Evolutionary conservation across 2,888 invertebrate genomes (phyloP).

Genomic region (Craniophora ligustri): DNA sequence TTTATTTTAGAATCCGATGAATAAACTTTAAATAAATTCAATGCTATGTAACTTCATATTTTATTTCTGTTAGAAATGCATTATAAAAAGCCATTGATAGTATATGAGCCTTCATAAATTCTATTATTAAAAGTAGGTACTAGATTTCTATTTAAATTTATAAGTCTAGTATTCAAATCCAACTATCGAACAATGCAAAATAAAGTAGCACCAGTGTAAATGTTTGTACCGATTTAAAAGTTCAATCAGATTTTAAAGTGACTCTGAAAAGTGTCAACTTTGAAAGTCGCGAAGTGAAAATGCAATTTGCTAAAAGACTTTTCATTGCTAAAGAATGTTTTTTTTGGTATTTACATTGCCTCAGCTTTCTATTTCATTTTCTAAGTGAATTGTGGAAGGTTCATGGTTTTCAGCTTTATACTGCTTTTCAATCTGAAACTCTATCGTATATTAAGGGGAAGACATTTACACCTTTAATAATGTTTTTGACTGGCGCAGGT

Average conservation of each 20-base stretch:
- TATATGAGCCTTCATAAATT: neutral
- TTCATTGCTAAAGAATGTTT: slow-evolving; percentile 47
- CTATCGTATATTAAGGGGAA: no score
- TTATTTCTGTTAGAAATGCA: no score
- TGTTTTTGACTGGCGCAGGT: no score
- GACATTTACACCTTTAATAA: no score
- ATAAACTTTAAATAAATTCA: no score
- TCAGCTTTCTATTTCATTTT: slow-evolving; percentile 42
- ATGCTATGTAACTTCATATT: no score
- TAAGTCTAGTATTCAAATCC: slow-evolving; percentile 23
- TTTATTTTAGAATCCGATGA: no score
- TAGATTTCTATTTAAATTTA: neutral
- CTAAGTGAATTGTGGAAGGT: slow-evolving; percentile 7
- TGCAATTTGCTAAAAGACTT: slow-evolving; percentile 62
- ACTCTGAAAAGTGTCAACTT: slow-evolving; percentile 47
- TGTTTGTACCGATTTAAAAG: slow-evolving; percentile 38
- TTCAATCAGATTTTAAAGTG: slow-evolving; percentile 51
- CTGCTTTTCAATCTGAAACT: neutral
- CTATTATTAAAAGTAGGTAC: neutral
- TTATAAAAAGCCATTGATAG: neutral
- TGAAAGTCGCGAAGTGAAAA: slow-evolving; percentile 45
- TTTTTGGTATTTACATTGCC: slow-evolving; percentile 31
- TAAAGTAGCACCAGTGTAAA: slow-evolving; percentile 21
- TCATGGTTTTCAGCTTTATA: neutral
- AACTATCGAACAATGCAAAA: slow-evolving; percentile 16